Evolutionary conservation across 2,113 vertebrate species (phyloP).

Genomic region (Ptychochromis oligacanthus): DNA sequence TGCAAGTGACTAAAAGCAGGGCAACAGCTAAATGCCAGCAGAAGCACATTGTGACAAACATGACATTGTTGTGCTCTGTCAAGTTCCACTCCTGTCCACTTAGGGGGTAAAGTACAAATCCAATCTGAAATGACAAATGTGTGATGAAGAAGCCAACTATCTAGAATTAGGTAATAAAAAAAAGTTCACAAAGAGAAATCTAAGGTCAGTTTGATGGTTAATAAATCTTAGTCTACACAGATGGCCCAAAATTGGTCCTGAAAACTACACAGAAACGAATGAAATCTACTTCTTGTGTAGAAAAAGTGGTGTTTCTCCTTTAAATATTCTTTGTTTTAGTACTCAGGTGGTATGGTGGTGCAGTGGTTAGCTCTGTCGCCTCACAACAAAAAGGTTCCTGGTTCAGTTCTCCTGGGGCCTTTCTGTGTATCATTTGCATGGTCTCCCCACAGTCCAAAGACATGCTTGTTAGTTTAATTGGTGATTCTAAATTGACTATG

Average conservation of each 20-base stretch:
- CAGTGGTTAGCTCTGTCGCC: background rate
- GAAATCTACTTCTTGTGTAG: background rate
- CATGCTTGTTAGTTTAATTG: background rate
- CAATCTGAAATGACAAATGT: constrained; percentile 81
- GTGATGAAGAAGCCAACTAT: background rate
- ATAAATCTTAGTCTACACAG: background rate
- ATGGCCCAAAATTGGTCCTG: background rate
- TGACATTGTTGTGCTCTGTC: constrained; percentile 83
- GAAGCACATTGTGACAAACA: constrained; percentile 98
- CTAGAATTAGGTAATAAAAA: no score
- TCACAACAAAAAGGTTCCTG: background rate
- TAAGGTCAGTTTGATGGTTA: background rate
- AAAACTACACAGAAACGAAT: background rate
- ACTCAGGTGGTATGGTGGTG: background rate
- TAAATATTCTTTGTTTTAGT: background rate
- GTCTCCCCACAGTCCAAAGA: background rate
- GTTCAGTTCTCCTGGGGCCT: background rate
- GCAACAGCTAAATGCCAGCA: constrained; percentile 91
- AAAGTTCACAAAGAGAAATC: background rate
- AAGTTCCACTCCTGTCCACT: constrained; percentile 84
- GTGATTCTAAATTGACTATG: background rate
- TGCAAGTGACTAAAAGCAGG: constrained; percentile 73
- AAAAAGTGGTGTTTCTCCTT: background rate
- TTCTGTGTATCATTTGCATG: background rate
- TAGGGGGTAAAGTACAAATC: constrained; percentile 88